phyloP scores from a whole-genome alignment of 2,888 invertebrate species.

The Torymus texanus region DNA sequence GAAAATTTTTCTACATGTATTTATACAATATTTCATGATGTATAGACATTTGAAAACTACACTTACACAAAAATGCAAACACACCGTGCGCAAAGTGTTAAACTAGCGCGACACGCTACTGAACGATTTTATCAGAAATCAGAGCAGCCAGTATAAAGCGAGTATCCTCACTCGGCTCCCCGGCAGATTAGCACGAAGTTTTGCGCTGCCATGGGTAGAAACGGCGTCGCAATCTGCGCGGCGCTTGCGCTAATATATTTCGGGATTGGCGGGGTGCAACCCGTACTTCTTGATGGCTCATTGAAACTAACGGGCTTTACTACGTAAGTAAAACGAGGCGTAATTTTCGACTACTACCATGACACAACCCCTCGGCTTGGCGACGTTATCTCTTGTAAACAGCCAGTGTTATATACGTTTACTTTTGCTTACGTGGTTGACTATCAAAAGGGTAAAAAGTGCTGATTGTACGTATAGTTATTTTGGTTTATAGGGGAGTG shows the following conservation, averaged over 20 bases:
- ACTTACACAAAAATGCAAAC: too few species aligned
- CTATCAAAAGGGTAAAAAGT: too few species aligned
- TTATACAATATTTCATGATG: too few species aligned
- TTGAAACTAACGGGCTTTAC: conserved; percentile 23
- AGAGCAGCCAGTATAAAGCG: conserved; percentile 6
- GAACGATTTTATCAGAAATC: conserved; percentile 27
- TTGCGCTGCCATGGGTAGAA: conserved; percentile 6
- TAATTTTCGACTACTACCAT: too few species aligned
- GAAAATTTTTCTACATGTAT: too few species aligned
- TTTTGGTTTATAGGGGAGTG: too few species aligned
- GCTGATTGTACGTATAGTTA: too few species aligned
- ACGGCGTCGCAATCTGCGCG: not conserved
- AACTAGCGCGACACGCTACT: not conserved
- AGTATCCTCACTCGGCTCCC: conserved; percentile 1
- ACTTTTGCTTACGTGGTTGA: too few species aligned
- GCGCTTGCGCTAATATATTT: not conserved
- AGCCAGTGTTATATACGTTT: not conserved
- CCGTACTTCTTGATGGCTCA: conserved; percentile 25
- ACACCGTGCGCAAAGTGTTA: not conserved
- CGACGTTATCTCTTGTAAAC: not conserved
- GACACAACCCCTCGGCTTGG: not conserved
- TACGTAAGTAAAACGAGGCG: conserved; percentile 9
- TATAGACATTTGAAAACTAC: too few species aligned
- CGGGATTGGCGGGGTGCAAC: not conserved
- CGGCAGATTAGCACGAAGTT: conserved; percentile 11